Base-by-base conservation (phyloP, 2,888 invertebrate species). In the Temnothorax ravouxi region DNA sequence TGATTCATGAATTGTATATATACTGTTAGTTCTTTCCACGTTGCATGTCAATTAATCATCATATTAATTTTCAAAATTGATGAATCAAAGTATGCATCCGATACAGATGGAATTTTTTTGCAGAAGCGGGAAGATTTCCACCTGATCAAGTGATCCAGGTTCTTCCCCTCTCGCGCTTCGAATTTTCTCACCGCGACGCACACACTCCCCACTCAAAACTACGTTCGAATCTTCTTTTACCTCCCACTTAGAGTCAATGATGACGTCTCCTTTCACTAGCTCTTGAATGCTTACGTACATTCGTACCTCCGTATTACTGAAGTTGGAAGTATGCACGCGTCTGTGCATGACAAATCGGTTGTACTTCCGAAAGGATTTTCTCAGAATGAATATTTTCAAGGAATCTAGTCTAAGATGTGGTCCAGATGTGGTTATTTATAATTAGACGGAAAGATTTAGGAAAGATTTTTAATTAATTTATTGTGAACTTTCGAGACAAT, bases 211-310 rank as follows among this genome's bases (percentile, higher is more conserved):
- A 66, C 66, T 13, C 38, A 13, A 64, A 64, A 25, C 56, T 13
- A 13, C 71, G 56, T 29, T 66, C 59, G 34, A 64, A 79, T 61
- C 74, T 75, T 80, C 83, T 56, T 75, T 76, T 64, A 64, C 79
- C 84, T 85, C 84, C 82, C 76, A 75, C 83, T 67, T 61, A 50
- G 84, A 86, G 56, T 62, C 79, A 80, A 18, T 80, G 89, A 89
- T 88, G 89, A 92, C 90, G 91, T 89, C 88, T 88, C 88, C 91
- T 91, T 91, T 91, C 90, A 88, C 89, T 86, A 67, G 64, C 50
- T 84, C 69, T 44, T 52, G 52, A 81, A 64, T 64, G 84, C 85
- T 86, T 83, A 84, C 84, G 81, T 80, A 87, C 64, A n/a, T 72
- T 13, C 47, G 71, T 50, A 76, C 41, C 71, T 69, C 29, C 29